Percentiles rank a stretch among this genome's conserved stretches.
Conservation (phyloP, 2,113 vertebrate species). For the Chroicocephalus ridibundus region DNA sequence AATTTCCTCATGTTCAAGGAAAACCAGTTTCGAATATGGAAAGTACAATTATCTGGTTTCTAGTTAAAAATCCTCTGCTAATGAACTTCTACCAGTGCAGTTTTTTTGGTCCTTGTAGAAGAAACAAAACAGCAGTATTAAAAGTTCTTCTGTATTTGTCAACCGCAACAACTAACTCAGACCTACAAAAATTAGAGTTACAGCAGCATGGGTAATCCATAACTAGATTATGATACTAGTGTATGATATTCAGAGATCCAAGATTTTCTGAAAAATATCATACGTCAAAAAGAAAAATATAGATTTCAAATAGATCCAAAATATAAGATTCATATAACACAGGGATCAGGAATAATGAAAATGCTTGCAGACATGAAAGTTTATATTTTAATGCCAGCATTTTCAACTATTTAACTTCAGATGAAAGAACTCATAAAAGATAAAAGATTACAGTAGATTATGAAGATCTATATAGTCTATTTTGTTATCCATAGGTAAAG, state of each 20-base stretch:
- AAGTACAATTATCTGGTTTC: neutral
- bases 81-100: neutral
- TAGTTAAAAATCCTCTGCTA: neutral
- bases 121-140: neutral
- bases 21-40: neutral
- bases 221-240: neutral
- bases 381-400: neutral
- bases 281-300: neutral
- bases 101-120: neutral
- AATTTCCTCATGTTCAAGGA: neutral
- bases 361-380: neutral
- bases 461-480: neutral
- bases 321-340: neutral
- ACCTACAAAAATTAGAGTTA: neutral
- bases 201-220: neutral
- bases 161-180: neutral
- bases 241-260: neutral
- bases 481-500: neutral
- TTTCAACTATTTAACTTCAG: neutral
- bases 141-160: neutral
- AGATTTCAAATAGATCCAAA: neutral
- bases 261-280: neutral
- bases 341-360: neutral
- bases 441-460: neutral
- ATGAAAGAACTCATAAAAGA: neutral